Percentiles rank a stretch among this genome's conserved stretches.
Evolutionary conservation across 2,113 vertebrate genomes (phyloP).

Genomic region (Sinocyclocheilus maitianheensis): DNA sequence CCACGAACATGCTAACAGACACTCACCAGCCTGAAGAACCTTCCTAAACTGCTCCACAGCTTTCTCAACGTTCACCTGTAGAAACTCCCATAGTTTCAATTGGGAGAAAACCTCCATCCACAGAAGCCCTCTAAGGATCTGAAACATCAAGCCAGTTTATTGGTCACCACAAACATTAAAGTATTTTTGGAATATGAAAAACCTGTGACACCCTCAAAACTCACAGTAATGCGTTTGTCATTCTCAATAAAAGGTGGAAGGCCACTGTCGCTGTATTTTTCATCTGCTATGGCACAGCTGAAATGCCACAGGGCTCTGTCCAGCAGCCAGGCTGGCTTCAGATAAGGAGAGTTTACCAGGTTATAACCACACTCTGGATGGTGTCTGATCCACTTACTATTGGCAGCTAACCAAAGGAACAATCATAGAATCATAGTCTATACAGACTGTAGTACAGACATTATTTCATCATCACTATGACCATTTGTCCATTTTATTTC

Average conservation of each 20-base stretch:
- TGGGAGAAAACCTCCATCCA: conserved; percentile 81
- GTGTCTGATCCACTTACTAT: conserved; percentile 82
- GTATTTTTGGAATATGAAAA: not conserved
- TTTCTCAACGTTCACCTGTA: conserved; percentile 83
- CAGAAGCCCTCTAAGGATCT: conserved; percentile 81
- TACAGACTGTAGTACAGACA: not conserved
- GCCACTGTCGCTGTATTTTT: conserved; percentile 74
- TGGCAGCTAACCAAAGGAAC: conserved; percentile 71
- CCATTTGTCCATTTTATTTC: not conserved
- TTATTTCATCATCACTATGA: not conserved
- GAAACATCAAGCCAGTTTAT: conserved; percentile 49
- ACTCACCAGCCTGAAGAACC: too few species aligned
- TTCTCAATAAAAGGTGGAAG: conserved; percentile 79
- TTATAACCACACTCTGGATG: conserved; percentile 90
- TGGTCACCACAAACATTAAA: not conserved
- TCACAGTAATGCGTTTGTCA: conserved; percentile 81
- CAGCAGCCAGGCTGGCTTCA: conserved; percentile 88
- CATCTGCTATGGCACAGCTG: conserved; percentile 78
- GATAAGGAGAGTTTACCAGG: conserved; percentile 85
- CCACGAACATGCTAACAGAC: too few species aligned
- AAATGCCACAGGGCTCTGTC: conserved; percentile 88
- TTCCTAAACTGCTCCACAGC: conserved; percentile 31
- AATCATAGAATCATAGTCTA: not conserved
- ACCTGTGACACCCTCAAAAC: conserved; percentile 37
- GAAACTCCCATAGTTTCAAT: conserved; percentile 93